Base-by-base conservation (phyloP, 2,113 vertebrate species). In the Illadopsis cleaveri region DNA sequence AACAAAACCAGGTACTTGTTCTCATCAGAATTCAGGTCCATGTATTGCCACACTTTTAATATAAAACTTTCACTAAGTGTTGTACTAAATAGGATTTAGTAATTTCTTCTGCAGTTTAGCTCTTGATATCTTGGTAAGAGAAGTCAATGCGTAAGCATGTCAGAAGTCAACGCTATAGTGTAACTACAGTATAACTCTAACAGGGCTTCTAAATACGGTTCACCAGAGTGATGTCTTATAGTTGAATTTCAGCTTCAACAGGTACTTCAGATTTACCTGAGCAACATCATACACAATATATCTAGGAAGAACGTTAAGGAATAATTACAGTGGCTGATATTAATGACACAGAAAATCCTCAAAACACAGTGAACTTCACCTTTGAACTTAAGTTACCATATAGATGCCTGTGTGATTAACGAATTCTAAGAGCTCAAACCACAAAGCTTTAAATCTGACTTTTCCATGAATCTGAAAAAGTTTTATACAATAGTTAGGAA, bases 281-380 rank as follows among this genome's bases (percentile, higher is more conserved):
- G 99, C 98, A 64, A 99, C 98, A 71, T 99, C 99, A 20, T 99
- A 99, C 83, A 99, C 99, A 11, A 99, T 99, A 96, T 99, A 99
- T 95, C 99, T 99, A 97, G 96, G 80, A 60, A 83, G 66, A 76
- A 51, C 0, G 33, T 97, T 90, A 97, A 97, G 96, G 96, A 96
- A 88, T 18, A 86, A 62, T 83, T n/a, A 64, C 7, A 56, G 72
- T 10, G 40, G n/a, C 72, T 48, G 18, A 23, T 72, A 82, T 17
- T 44, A 73, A 2, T 38, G 73, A 62, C 35, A 84, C 25, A 94
- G 38, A 53, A 80, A 93, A 93, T 31, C 4, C 19, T 68, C 71
- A 56, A 80, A 72, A n/a, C 25, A 50, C 19, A 75, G 28, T 68
- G 50, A 70, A 47, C 33, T 54, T 77, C 20, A 73, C 12, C 42